Evolutionary conservation across 2,888 invertebrate genomes (phyloP), one percentile per base, ranked within the genome.

Genomic region (Dynastes grantii): DNA sequence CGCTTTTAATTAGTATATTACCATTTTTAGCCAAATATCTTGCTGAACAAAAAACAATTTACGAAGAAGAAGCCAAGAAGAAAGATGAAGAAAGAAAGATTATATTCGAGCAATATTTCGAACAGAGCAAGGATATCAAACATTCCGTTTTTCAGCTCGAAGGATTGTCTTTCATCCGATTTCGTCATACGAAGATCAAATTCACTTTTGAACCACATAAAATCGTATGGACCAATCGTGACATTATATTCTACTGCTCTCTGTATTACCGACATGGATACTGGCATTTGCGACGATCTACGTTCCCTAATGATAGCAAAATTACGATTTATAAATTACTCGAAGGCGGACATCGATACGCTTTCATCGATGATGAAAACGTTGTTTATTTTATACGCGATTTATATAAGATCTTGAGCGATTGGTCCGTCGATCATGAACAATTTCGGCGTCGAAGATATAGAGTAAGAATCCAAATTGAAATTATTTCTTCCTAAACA

Each of bases 261-360:
- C 51, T 85, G n/a, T 76, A 73, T 11, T 84, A 84, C 53, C 37
- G 64, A 27, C 80, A 80, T n/a, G 77, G 81, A n/a, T 77, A 81
- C 61, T 85, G 85, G 85, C 71, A 81, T n/a, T 71, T 85, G 16
- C 80, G 79, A 32, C 75, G 84, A 37, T 82, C 84, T 80, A 81
- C 84, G 1, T 70, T 85, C 22, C 85, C 85, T 2, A 77, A 37
- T 1, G 81, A 81, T 79, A 83, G 78, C 11, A 82, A 81, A 58
- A 9, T 6, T 70, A 76, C 37, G 32, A 78, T 83, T 6, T 81
- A 81, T 53, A 78, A 71, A 2, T 32, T 82, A 6, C 84, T 82
- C 79, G 78, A 79, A 11, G 76, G 76, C 29, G 76, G 81, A 9
- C 67, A 79, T 2, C 77, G 51, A 27, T 82, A 82, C 63, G 76